These are phyloP conservation scores for Tricholaema leucomelas DNA, from an alignment of 2,113 vertebrate genomes.

Conservation along the genomic window DNA sequence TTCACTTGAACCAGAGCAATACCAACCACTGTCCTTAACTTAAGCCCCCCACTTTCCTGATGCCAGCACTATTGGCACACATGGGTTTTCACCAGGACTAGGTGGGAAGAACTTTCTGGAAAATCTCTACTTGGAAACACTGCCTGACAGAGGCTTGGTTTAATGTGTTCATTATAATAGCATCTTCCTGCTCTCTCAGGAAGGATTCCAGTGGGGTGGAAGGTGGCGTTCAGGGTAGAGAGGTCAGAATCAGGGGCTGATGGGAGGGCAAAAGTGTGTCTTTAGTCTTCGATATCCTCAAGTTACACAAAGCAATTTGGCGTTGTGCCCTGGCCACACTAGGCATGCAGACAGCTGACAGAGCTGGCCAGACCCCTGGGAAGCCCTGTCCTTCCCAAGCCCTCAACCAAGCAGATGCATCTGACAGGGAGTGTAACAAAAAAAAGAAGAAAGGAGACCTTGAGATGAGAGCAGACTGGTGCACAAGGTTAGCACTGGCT, in stretches of 20 bases:
- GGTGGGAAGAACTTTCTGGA: background rate
- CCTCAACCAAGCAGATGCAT: background rate
- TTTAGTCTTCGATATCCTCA: background rate
- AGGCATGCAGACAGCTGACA: background rate
- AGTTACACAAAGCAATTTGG: background rate
- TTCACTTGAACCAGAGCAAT: background rate
- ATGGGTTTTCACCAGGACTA: background rate
- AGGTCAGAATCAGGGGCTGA: background rate
- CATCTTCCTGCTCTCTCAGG: background rate
- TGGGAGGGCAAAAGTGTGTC: background rate
- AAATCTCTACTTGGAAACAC: background rate
- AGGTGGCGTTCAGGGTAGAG: background rate
- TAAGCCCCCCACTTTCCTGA: background rate
- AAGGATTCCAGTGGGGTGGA: background rate
- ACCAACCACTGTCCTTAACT: background rate
- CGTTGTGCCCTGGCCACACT: background rate
- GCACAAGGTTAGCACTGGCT: background rate
- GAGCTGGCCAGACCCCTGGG: background rate
- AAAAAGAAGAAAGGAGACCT: background rate
- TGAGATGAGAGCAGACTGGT: rapidly evolving
- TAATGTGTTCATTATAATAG: background rate
- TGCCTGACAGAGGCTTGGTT: background rate
- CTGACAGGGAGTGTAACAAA: background rate
- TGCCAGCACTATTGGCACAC: background rate
- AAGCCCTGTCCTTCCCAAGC: background rate